Conservation (phyloP, 1,140 invertebrate genomes). For the Bombus superbus region DNA sequence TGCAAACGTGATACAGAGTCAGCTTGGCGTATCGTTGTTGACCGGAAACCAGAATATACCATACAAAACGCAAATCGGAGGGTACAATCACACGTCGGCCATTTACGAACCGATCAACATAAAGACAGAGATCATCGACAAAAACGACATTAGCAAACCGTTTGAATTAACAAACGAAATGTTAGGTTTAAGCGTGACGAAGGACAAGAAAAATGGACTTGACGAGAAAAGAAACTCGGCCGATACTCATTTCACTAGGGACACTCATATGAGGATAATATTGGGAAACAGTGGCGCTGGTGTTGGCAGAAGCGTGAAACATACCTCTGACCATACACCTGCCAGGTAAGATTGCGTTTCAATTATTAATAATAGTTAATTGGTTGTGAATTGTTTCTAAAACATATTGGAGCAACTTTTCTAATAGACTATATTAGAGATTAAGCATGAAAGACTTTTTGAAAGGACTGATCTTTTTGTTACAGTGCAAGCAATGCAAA, state of each 20-base stretch:
- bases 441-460: neutral
- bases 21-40: constrained; percentile 78
- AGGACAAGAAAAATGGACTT: constrained; percentile 75
- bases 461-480: constrained; percentile 46
- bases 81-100: constrained; percentile 77
- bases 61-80: constrained; percentile 75
- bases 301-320: constrained; percentile 82
- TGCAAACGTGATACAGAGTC: constrained; percentile 79
- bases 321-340: constrained; percentile 75
- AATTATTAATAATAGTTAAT: neutral
- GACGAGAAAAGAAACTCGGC: constrained; percentile 81
- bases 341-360: constrained; percentile 73
- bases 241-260: constrained; percentile 89
- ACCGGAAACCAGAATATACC: constrained; percentile 78
- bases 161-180: constrained; percentile 82
- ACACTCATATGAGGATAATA: constrained; percentile 96
- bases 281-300: constrained; percentile 86
- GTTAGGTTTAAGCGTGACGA: constrained; percentile 75
- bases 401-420: neutral
- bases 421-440: constrained; percentile 1
- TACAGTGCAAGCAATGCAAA: constrained; percentile 83
- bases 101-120: constrained; percentile 81
- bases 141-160: constrained; percentile 73
- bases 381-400: neutral
- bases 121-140: constrained; percentile 79